Percentiles rank a stretch among this genome's conserved stretches.
Evolutionary conservation across 2,888 invertebrate species (phyloP).

Genomic region (Cremastinae sp.): DNA sequence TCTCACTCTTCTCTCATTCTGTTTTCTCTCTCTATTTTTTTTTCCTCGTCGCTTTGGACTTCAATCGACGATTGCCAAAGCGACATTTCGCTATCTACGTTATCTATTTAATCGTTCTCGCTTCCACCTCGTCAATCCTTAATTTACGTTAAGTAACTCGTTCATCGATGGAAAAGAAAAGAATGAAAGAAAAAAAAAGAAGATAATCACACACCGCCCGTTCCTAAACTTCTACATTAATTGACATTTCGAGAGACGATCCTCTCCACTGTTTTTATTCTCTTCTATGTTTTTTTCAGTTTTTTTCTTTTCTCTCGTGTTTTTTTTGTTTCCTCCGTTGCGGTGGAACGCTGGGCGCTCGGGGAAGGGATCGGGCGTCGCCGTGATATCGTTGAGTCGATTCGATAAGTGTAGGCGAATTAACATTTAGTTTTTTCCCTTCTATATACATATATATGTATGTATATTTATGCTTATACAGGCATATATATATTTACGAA

Average conservation of each 20-base stretch:
- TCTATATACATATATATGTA: conserved; percentile 29
- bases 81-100: conserved; percentile 19
- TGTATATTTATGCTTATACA: conserved; percentile 17
- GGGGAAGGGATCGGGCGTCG: conserved; percentile 54
- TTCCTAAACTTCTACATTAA: conserved; percentile 67
- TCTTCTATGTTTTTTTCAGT: conserved; percentile 18
- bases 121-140: conserved; percentile 4
- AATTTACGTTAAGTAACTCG: conserved; percentile 63
- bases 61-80: background rate
- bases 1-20: background rate
- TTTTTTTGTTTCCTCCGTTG: conserved; percentile 12
- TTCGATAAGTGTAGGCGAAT: conserved; percentile 62
- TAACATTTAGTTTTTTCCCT: conserved; percentile 34
- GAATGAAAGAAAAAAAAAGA: conserved; percentile 15
- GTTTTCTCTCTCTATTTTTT: conserved; percentile 9
- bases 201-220: conserved; percentile 51
- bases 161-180: conserved; percentile 37
- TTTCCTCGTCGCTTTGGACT: conserved; percentile 25
- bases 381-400: conserved; percentile 61
- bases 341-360: conserved; percentile 3
- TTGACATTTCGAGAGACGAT: conserved; percentile 76
- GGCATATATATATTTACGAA: conserved; percentile 24
- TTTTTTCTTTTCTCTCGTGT: background rate
- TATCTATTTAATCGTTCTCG: conserved; percentile 35
- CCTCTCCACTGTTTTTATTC: background rate